These are phyloP conservation scores for Gari tellinella DNA, from an alignment of 2,888 invertebrate species.

Conservation along the genomic window DNA sequence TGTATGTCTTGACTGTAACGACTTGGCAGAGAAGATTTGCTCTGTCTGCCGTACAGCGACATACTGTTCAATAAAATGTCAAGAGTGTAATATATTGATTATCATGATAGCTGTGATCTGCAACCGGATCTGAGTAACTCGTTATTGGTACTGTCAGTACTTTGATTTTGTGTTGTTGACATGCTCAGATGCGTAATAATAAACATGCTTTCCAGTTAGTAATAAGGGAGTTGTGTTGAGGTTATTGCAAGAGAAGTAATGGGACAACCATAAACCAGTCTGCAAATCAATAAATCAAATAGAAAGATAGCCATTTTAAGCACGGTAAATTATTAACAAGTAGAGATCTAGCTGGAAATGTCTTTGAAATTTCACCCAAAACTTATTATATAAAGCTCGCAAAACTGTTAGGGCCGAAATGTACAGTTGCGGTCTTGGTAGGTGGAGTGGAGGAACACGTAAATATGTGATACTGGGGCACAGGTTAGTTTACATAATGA, in stretches of 20 bases:
- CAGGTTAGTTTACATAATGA: constrained; percentile 22
- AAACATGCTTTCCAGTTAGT: too few species aligned
- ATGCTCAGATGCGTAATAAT: too few species aligned
- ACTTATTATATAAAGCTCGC: constrained; percentile 16
- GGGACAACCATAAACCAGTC: constrained; percentile 6
- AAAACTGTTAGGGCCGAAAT: constrained; percentile 20
- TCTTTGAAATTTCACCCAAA: constrained; percentile 26
- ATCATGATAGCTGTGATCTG: too few species aligned
- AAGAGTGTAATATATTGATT: too few species aligned
- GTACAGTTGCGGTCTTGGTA: constrained; percentile 3
- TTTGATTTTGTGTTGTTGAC: too few species aligned
- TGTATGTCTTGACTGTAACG: background rate
- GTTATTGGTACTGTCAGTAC: too few species aligned
- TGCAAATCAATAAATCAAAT: background rate
- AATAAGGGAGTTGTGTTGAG: too few species aligned
- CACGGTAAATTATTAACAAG: background rate
- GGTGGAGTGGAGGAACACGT: constrained; percentile 7
- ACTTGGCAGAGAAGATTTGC: background rate
- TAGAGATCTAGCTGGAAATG: background rate
- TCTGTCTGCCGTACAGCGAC: background rate
- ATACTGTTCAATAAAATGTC: constrained; percentile 17
- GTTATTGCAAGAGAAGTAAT: constrained; percentile 12
- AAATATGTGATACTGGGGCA: constrained; percentile 40
- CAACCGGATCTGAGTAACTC: too few species aligned
- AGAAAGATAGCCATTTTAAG: background rate